Evolutionary conservation across 2,113 vertebrate species (phyloP).

Genomic region (Clarias magur): DNA sequence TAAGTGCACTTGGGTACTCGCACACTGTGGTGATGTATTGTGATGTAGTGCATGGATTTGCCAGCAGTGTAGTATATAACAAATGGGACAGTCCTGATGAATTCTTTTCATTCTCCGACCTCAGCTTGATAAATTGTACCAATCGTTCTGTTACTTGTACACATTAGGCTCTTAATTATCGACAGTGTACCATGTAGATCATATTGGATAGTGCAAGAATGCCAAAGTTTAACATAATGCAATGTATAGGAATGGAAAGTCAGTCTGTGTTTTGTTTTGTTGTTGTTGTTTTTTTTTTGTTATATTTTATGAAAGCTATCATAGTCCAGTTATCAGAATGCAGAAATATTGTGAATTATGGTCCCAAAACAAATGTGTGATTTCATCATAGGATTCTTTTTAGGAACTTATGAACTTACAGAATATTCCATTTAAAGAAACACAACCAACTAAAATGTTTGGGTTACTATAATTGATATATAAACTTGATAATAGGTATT

Average conservation of each 20-base stretch:
- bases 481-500: neutral
- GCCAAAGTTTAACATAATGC: neutral
- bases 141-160: neutral
- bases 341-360: neutral
- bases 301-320: neutral
- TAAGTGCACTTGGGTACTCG: neutral
- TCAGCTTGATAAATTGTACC: neutral
- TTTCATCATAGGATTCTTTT: neutral
- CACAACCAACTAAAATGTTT: neutral
- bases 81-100: slow-evolving; percentile 2
- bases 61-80: slow-evolving; percentile 12
- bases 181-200: neutral
- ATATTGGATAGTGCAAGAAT: neutral
- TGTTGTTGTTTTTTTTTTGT: neutral
- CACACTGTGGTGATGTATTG: slow-evolving; percentile 11
- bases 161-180: neutral
- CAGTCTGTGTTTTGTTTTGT: neutral
- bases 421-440: neutral
- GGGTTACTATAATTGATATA: neutral
- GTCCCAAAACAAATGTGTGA: neutral
- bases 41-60: slow-evolving; percentile 18
- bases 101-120: slow-evolving; percentile 10
- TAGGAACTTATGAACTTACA: neutral
- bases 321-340: neutral
- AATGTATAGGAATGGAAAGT: neutral